Evolutionary conservation across 2,888 invertebrate genomes (phyloP).

Genomic region (Horisme vitalbata): DNA sequence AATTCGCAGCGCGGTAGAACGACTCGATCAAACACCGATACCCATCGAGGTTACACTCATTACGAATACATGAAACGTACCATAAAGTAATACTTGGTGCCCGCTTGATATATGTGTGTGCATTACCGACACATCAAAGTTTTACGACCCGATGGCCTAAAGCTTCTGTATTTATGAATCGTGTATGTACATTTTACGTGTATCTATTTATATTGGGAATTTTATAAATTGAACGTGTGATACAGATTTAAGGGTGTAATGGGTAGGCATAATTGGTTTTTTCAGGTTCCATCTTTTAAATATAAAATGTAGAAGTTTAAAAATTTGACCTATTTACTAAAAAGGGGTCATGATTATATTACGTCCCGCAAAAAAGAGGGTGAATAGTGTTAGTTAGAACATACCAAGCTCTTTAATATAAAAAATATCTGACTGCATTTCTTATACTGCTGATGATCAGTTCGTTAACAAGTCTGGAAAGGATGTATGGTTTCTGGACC

Average conservation of each 20-base stretch:
- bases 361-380: no score
- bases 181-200: slow-evolving; percentile 17
- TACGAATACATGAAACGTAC: slow-evolving; percentile 27
- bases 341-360: no score
- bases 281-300: no score
- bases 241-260: slow-evolving; percentile 21
- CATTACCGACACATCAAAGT: slow-evolving; percentile 50
- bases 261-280: slow-evolving; percentile 3
- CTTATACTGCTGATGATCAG: no score
- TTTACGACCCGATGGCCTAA: slow-evolving; percentile 37
- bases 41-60: slow-evolving; percentile 22
- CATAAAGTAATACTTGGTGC: slow-evolving; percentile 29
- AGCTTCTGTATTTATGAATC: slow-evolving; percentile 27
- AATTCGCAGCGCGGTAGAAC: slow-evolving; percentile 17
- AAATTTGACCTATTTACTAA: no score
- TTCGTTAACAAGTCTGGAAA: no score
- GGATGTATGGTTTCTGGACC: no score
- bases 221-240: slow-evolving; percentile 44
- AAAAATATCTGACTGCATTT: no score
- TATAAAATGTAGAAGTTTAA: no score
- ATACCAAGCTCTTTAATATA: no score
- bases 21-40: slow-evolving; percentile 27
- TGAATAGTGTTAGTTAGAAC: no score
- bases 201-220: slow-evolving; percentile 26
- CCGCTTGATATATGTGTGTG: slow-evolving; percentile 47